Conservation (phyloP, 2,888 invertebrate species). For the Caenorhabditis angaria region DNA sequence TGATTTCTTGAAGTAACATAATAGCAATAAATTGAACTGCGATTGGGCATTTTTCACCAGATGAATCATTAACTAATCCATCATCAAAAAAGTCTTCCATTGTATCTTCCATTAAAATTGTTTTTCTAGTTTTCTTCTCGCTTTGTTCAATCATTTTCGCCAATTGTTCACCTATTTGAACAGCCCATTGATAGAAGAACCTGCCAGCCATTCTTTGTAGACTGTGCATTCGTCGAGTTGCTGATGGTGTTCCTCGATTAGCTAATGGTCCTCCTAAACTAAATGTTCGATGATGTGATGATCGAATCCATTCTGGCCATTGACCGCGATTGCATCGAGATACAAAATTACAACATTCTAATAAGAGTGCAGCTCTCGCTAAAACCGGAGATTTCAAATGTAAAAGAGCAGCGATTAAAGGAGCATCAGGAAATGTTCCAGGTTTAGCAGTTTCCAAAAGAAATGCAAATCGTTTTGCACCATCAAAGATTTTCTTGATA, state of each 20-base stretch:
- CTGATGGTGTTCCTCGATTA: conserved; percentile 71
- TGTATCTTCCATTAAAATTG: conserved; percentile 75
- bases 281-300: conserved; percentile 51
- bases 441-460: conserved; percentile 93
- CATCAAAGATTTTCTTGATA: conserved; percentile 77
- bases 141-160: conserved; percentile 83
- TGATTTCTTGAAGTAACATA: conserved; percentile 92
- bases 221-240: conserved; percentile 76
- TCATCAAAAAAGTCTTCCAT: conserved; percentile 97
- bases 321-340: conserved; percentile 97
- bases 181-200: conserved; percentile 96
- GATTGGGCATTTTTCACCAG: conserved; percentile 83
- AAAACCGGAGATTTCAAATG: conserved; percentile 94
- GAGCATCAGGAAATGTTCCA: conserved; percentile 93
- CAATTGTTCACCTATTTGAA: conserved; percentile 82
- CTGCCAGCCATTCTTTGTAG: conserved; percentile 91
- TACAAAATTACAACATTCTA: conserved; percentile 95
- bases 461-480: conserved; percentile 91
- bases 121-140: conserved; percentile 73
- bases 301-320: conserved; percentile 86
- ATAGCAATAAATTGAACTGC: conserved; percentile 89
- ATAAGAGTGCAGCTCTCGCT: conserved; percentile 86
- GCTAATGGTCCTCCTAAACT: conserved; percentile 69
- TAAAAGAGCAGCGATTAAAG: conserved; percentile 89
- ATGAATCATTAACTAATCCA: conserved; percentile 77